Conservation (phyloP, 2,888 invertebrate species). For the Melinaea menophilus region DNA sequence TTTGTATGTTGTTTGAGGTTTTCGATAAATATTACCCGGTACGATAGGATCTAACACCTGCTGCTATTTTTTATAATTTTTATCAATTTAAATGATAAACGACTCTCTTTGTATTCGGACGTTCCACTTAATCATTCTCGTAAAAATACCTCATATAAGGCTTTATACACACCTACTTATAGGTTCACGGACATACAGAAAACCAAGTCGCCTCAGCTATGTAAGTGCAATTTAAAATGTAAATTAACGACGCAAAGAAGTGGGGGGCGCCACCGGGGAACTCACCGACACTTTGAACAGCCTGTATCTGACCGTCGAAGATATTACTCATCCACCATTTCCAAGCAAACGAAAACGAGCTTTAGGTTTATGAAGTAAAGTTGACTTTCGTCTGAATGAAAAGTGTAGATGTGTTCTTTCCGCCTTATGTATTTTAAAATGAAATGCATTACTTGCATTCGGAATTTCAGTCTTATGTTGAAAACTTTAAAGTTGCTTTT, state of each 20-base stretch:
- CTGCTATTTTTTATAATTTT: neutral
- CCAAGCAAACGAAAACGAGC: constrained; percentile 1
- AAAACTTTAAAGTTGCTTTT: constrained; percentile 38
- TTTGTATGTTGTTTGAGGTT: constrained; percentile 22
- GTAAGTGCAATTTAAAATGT: constrained; percentile 80
- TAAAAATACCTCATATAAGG: neutral
- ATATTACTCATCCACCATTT: constrained; percentile 5
- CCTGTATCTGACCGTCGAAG: constrained; percentile 36
- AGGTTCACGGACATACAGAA: constrained; percentile 62
- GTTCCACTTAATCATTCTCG: no score
- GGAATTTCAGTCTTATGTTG: constrained; percentile 35
- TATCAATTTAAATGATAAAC: neutral
- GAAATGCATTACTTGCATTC: constrained; percentile 22
- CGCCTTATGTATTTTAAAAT: neutral
- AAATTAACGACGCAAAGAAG: constrained; percentile 79
- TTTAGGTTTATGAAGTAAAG: fast-evolving
- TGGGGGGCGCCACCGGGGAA: constrained; percentile 56
- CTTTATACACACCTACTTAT: constrained; percentile 42
- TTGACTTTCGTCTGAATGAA: neutral
- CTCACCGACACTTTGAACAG: constrained; percentile 64
- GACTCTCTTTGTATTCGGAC: no score
- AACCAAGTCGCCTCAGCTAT: constrained; percentile 71
- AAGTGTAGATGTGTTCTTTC: constrained; percentile 11
- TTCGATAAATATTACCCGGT: neutral
- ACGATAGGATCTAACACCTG: neutral